These are phyloP conservation scores for Rhineura floridana DNA, from an alignment of 2,113 vertebrate species.

Conservation along the genomic window DNA sequence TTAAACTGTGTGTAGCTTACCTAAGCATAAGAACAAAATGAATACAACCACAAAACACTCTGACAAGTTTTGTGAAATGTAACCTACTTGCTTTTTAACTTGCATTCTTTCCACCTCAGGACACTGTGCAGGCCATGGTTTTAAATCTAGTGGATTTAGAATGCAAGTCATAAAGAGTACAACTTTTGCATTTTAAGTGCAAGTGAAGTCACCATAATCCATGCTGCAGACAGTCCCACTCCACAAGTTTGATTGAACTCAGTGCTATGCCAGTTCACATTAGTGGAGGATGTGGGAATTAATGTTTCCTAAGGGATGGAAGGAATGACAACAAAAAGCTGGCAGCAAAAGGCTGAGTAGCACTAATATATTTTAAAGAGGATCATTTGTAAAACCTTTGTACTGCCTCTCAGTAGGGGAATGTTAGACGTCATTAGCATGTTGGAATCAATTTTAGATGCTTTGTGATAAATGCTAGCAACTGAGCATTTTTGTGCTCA, in stretches of 20 bases:
- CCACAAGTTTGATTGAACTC: not conserved
- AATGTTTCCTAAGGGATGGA: conserved; percentile 3
- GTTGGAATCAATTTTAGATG: conserved; percentile 41
- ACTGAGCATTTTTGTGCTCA: conserved; percentile 19
- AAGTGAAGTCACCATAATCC: conserved; percentile 1
- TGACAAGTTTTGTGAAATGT: not conserved
- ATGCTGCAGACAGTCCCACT: not conserved
- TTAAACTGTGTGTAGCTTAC: not conserved
- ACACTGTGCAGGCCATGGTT: not conserved
- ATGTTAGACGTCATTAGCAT: conserved; percentile 29
- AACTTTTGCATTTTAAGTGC: conserved; percentile 1
- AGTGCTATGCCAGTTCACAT: not conserved
- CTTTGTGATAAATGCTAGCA: conserved; percentile 23
- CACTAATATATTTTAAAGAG: not conserved
- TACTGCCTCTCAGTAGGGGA: conserved; percentile 6
- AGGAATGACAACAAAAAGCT: conserved; percentile 15
- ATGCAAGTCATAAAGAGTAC: not conserved
- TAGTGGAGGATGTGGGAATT: not conserved
- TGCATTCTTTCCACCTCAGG: not conserved
- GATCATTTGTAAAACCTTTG: conserved; percentile 47
- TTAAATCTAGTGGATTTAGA: not conserved
- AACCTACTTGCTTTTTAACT: not conserved
- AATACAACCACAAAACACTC: not conserved
- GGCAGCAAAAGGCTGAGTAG: not conserved
- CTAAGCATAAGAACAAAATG: not conserved